These are phyloP conservation scores for Ectemnius cavifrons DNA, from an alignment of 2,888 invertebrate genomes.

Conservation along the genomic window DNA sequence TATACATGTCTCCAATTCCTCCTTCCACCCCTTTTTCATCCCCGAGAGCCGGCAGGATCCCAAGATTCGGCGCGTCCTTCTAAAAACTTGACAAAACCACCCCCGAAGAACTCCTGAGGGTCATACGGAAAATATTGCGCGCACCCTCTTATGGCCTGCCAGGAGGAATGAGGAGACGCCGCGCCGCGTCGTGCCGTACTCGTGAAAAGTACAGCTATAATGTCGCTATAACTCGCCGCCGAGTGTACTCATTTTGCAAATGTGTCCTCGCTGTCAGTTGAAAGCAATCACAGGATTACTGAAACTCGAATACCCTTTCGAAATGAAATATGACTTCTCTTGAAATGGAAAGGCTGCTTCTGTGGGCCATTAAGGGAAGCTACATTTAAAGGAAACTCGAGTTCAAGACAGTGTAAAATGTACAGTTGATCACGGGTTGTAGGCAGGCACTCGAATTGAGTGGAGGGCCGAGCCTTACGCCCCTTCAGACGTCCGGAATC, in stretches of 20 bases:
- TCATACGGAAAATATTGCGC: slow-evolving; percentile 41
- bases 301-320: slow-evolving; percentile 7
- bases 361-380: too few species aligned
- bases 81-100: slow-evolving; percentile 48
- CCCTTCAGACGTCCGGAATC: slow-evolving; percentile 16
- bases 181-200: too few species aligned
- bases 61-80: slow-evolving; percentile 53
- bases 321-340: not conserved
- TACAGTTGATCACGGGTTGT: slow-evolving; percentile 43
- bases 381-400: not conserved
- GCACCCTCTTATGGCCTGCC: slow-evolving; percentile 30
- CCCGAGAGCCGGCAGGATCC: slow-evolving; percentile 32
- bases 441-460: slow-evolving; percentile 45
- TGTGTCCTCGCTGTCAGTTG: not conserved
- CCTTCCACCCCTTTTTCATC: slow-evolving; percentile 45
- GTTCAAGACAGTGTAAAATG: slow-evolving; percentile 4
- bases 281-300: not conserved
- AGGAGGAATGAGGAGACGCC: slow-evolving; percentile 27
- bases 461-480: slow-evolving; percentile 28
- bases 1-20: slow-evolving; percentile 59
- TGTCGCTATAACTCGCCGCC: not conserved
- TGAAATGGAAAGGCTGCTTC: too few species aligned
- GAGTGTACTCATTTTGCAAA: not conserved
- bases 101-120: slow-evolving; percentile 27
- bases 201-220: slow-evolving; percentile 8